Conservation (phyloP, 2,888 invertebrate species). For the Drymonia ruficornis region DNA sequence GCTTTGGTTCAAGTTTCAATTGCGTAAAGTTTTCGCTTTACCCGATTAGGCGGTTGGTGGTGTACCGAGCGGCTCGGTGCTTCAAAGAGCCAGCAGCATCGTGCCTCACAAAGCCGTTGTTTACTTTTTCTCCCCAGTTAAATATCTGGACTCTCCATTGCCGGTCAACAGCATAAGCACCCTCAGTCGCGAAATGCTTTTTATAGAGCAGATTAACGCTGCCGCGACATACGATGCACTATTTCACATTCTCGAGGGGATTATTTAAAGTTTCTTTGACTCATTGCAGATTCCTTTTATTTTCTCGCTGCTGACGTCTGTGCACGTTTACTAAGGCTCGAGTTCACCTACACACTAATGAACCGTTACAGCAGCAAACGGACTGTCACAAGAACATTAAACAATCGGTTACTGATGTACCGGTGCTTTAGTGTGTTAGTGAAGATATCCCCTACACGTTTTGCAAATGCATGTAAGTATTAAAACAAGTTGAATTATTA, state of each 20-base stretch:
- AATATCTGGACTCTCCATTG: slow-evolving; percentile 68
- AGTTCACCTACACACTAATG: no score
- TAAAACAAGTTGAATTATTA: neutral
- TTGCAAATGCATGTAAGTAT: no score
- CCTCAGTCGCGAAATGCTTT: slow-evolving; percentile 54
- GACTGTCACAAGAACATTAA: no score
- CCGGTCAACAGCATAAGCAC: slow-evolving; percentile 65
- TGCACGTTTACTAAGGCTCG: neutral
- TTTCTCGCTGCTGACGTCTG: slow-evolving; percentile 5
- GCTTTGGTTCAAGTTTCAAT: slow-evolving; percentile 39
- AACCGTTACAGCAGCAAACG: no score
- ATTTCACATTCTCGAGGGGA: slow-evolving; percentile 60
- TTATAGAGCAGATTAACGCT: slow-evolving; percentile 64
- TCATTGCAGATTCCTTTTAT: slow-evolving; percentile 23
- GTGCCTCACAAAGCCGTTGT: slow-evolving; percentile 57
- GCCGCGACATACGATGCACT: slow-evolving; percentile 56
- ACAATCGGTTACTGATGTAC: no score
- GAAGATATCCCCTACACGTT: no score
- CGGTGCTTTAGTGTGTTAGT: no score
- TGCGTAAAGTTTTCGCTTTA: slow-evolving; percentile 57
- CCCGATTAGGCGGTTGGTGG: slow-evolving; percentile 52
- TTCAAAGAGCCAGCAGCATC: slow-evolving; percentile 44
- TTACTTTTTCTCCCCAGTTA: slow-evolving; percentile 65
- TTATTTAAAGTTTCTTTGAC: slow-evolving; percentile 63
- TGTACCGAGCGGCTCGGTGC: slow-evolving; percentile 37